Conservation (phyloP, 1,140 invertebrate genomes). For the Tetragonula clypearis region DNA sequence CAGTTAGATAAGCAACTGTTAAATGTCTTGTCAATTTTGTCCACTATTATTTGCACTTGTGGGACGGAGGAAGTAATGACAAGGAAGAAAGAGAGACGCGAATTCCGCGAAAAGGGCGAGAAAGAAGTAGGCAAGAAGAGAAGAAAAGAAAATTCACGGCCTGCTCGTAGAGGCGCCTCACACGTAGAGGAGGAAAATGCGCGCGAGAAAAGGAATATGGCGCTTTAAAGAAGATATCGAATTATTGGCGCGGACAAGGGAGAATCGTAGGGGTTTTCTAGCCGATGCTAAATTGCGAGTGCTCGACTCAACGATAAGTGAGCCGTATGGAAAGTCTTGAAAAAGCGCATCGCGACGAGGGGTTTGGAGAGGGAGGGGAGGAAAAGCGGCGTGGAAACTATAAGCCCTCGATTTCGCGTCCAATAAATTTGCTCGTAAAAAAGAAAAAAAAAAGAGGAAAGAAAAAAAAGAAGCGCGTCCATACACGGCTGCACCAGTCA, state of each 20-base stretch:
- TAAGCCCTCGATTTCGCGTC: constrained; percentile 50
- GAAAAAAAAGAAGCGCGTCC: background rate
- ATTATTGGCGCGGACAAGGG: background rate
- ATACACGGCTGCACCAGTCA: background rate
- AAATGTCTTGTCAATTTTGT: too few species aligned
- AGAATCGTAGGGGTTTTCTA: too few species aligned
- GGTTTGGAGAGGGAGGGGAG: too few species aligned
- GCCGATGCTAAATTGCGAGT: background rate
- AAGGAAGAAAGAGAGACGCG: too few species aligned
- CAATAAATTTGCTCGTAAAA: constrained; percentile 61
- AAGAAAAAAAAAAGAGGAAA: background rate
- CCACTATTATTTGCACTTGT: too few species aligned
- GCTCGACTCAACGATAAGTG: constrained; percentile 28
- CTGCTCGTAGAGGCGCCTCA: background rate
- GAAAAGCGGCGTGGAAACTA: background rate
- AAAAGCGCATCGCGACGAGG: background rate
- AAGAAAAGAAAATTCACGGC: too few species aligned
- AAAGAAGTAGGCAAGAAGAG: too few species aligned
- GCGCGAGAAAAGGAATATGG: background rate
- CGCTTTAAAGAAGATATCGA: background rate
- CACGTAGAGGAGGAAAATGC: background rate
- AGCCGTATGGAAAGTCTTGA: constrained; percentile 21
- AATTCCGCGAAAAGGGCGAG: too few species aligned
- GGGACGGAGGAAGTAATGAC: too few species aligned
- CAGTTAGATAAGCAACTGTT: too few species aligned